A percentile compares a stretch with the other conserved stretches of the same genome.
Evolutionary conservation across 2,113 vertebrate species (phyloP).

Genomic region (Excalfactoria chinensis): DNA sequence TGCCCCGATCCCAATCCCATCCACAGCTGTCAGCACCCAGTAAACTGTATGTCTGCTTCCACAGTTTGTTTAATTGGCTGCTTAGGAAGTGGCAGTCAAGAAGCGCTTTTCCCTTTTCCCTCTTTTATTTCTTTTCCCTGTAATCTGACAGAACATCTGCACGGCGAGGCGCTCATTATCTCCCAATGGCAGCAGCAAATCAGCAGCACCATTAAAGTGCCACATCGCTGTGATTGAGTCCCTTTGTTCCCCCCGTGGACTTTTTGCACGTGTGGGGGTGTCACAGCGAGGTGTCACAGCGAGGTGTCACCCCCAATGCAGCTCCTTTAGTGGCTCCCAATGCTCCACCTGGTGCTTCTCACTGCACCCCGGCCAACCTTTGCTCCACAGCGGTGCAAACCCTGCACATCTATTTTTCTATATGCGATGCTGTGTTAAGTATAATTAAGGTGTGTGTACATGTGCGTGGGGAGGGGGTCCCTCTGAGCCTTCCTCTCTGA

Average conservation of each 20-base stretch:
- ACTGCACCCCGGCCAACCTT: background rate
- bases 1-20: conserved; percentile 71
- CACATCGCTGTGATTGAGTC: conserved; percentile 85
- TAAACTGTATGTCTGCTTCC: conserved; percentile 81
- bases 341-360: conserved; percentile 30
- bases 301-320: conserved; percentile 19
- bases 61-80: conserved; percentile 83
- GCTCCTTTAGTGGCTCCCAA: conserved; percentile 44
- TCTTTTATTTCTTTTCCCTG: conserved; percentile 48
- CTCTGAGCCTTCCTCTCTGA: background rate
- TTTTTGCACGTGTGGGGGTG: conserved; percentile 78
- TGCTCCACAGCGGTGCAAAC: conserved; percentile 33
- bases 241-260: conserved; percentile 84
- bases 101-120: conserved; percentile 60
- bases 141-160: conserved; percentile 84
- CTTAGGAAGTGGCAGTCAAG: conserved; percentile 78
- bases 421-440: background rate
- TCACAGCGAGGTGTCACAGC: background rate
- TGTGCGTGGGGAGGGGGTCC: background rate
- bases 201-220: conserved; percentile 81
- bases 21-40: conserved; percentile 82
- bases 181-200: conserved; percentile 82
- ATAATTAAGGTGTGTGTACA: background rate
- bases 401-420: background rate
- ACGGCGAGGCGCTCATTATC: conserved; percentile 84